Percentiles rank a stretch among this genome's conserved stretches.
Conservation (phyloP, 2,797 vertebrate genomes). For the Cygnus olor region DNA sequence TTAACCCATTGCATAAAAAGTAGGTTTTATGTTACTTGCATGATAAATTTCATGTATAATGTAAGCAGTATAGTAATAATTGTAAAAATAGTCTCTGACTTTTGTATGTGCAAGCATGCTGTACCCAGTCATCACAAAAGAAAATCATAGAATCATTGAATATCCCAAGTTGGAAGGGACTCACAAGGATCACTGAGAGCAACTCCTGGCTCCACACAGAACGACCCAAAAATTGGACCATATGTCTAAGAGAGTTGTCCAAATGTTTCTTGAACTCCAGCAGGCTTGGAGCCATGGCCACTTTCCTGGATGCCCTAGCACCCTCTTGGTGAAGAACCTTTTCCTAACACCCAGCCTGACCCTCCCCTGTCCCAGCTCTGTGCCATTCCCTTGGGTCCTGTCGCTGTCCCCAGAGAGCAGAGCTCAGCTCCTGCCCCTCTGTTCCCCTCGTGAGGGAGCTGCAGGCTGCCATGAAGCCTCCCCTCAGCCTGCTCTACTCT, state of each 20-base stretch:
- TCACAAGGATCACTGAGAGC: background rate
- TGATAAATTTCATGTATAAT: background rate
- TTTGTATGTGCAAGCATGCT: background rate
- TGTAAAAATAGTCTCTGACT: background rate
- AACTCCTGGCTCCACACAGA: background rate
- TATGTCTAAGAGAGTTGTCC: background rate
- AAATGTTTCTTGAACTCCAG: background rate
- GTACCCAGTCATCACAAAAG: background rate
- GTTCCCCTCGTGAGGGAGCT: background rate
- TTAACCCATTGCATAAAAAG: background rate
- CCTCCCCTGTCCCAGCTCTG: background rate
- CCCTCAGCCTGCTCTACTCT: background rate
- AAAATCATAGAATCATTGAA: background rate
- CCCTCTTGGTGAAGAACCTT: background rate
- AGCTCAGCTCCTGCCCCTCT: too few relatives aligned
- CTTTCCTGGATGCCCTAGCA: background rate
- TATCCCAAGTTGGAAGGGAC: background rate
- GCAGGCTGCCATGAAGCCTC: background rate
- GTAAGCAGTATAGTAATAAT: background rate
- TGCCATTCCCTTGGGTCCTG: background rate
- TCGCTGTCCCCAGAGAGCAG: background rate
- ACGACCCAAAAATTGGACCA: background rate
- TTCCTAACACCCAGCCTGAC: background rate
- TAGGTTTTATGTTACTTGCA: background rate
- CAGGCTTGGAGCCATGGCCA: background rate